These are phyloP conservation scores for Diglossa cyanea DNA, from an alignment of 2,797 vertebrate species.

Conservation along the genomic window DNA sequence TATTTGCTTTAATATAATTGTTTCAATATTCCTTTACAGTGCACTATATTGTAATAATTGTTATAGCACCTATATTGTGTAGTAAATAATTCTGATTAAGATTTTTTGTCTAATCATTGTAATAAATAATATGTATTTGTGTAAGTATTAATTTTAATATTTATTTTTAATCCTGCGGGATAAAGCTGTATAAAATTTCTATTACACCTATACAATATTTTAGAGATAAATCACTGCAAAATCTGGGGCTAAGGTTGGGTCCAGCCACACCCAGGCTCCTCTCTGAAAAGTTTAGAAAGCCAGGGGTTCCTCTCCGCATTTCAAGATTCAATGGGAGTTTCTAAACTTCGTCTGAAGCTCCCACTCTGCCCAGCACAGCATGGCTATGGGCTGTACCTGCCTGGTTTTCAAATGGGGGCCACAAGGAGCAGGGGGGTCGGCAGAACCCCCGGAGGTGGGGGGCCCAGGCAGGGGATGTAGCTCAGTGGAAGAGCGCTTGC, in stretches of 20 bases:
- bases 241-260: background rate
- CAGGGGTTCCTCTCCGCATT: background rate
- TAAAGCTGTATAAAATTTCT: background rate
- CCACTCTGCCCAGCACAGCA: too few relatives aligned
- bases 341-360: background rate
- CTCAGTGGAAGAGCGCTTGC: background rate
- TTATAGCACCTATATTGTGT: background rate
- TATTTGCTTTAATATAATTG: background rate
- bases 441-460: fast-evolving
- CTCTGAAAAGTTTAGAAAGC: background rate
- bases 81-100: background rate
- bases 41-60: background rate
- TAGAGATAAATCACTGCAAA: background rate
- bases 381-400: too few relatives aligned
- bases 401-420: background rate
- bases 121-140: background rate
- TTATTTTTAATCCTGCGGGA: background rate
- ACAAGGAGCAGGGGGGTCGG: fast-evolving
- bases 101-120: background rate
- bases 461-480: fast-evolving
- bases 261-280: background rate
- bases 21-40: background rate
- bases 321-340: background rate
- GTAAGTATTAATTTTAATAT: background rate
- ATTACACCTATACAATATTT: background rate